Percentiles rank a stretch among this genome's conserved stretches.
These are phyloP conservation scores for Arge pagana DNA, from an alignment of 2,888 invertebrate genomes.

Conservation along the genomic window DNA sequence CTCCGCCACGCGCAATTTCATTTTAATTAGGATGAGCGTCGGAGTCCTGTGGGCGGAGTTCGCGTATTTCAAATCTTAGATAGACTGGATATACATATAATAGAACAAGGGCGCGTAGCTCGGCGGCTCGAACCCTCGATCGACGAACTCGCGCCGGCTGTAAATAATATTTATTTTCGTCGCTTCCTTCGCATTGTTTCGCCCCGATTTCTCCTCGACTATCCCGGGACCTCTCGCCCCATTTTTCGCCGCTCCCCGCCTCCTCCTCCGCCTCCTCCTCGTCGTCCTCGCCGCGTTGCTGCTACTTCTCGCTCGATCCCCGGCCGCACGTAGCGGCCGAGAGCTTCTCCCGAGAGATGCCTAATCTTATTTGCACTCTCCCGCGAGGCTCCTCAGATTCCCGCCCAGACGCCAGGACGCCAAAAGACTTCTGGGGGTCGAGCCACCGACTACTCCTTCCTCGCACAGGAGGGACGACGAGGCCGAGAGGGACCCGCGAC, in stretches of 20 bases:
- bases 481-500: background rate
- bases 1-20: too few species aligned
- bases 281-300: background rate
- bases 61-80: too few species aligned
- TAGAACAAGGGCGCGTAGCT: too few species aligned
- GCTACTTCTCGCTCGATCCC: background rate
- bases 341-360: conserved; percentile 29
- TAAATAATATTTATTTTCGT: conserved; percentile 18
- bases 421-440: background rate
- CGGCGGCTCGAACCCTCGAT: too few species aligned
- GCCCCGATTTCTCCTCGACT: background rate
- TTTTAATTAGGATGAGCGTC: too few species aligned
- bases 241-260: background rate
- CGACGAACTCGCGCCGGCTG: too few species aligned
- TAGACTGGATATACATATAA: too few species aligned
- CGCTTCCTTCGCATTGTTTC: conserved; percentile 3
- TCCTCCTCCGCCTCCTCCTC: background rate
- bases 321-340: conserved; percentile 8
- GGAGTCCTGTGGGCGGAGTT: too few species aligned
- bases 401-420: conserved; percentile 11
- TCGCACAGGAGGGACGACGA: background rate
- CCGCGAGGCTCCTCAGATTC: conserved; percentile 20
- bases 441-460: background rate
- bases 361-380: conserved; percentile 46
- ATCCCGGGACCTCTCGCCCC: background rate